Evolutionary conservation across 2,113 vertebrate species (phyloP), one percentile per base, ranked within the genome.

Genomic region (Macrotis lagotis): DNA sequence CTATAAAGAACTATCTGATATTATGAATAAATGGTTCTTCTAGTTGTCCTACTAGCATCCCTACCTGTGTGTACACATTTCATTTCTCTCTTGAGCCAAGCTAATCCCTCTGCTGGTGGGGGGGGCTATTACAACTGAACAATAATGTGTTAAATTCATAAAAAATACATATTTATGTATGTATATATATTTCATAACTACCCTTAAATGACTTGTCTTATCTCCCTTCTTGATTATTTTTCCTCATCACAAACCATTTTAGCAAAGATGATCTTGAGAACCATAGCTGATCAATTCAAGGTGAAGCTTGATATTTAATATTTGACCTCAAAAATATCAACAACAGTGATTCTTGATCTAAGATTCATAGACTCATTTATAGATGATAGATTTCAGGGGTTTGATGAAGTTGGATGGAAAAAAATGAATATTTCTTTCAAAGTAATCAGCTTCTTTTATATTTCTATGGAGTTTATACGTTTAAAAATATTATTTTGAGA

Each of bases 131-230:
- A n/a, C 26, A 55, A 55, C 25, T 55, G 52, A 53, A 51, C 51
- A 52, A n/a, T n/a, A n/a, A 59, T 14, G 26, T 31, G 25, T 59
- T 59, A n/a, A n/a, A 74, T n/a, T n/a, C 59, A n/a, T 11, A n/a
- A 74, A 37, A 37, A 96, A 94, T 37, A 52, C 66, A 37, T 96
- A 94, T 47, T 47, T 66, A 12, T 97, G 51, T 55, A 88, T n/a
- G 89, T 48, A 59, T 7, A 89, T 25, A 95, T 92, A 92, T 90
- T 49, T 51, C 11, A 91, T 8, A 49, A 19, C 31, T 50, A 51
- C 74, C 50, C 25, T 88, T 48, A 25, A 44, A 14, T 2, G 5
- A 91, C 16, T 51, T 92, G 48, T 89, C 7, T 53, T 28, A 48
- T 11, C 31, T 51, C 28, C 53, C 91, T 10, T 92, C 74, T 51